Base-by-base conservation (phyloP, 2,113 vertebrate species). In the Nycticorax nycticorax region DNA sequence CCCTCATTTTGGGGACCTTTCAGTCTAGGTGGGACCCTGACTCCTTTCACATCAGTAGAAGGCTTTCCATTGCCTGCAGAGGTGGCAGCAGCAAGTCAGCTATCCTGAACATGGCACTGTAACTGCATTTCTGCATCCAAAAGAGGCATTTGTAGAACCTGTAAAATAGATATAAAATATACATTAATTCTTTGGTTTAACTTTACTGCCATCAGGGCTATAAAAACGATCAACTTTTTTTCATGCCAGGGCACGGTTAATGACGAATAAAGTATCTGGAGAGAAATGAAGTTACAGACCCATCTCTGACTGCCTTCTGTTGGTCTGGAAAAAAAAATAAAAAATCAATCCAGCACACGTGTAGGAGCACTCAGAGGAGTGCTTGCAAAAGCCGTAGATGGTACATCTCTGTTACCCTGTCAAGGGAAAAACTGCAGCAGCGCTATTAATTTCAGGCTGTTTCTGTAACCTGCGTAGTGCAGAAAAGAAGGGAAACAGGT, bases 401-500 rank as follows among this genome's bases (percentile, higher is more conserved):
- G 89, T 92, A 63, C 77, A 86, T 75, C 77, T 94, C 78, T 60
- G 89, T 95, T 91, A 69, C 45, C 57, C 92, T 92, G 74, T 95
- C 95, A 91, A 67, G 87, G 97, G 91, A 96, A 92, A 92, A 91
- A 86, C 71, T 92, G 83, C 39, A 62, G 75, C 73, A 28, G 69
- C 2, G 8, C 76, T 84, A 53, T 95, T 92, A 75, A 68, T 82
- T 73, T 95, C 91, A 93, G 74, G 59, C 85, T 85, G 48, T 82
- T 96, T 87, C 85, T 91, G 35, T 55, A 74, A 82, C 62, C 86
- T 88, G 12, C 66, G 41, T 10, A 92, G 88, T 87, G n/a, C 22
- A 7, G 95, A 94, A 97, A 97, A 96, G 95, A 97, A 97, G 97
- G 98, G 98, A 98, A 98, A 93, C 98, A 98, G 98, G 98, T 98